A percentile compares a stretch with the other conserved stretches of the same genome.
phyloP scores from a whole-genome alignment of 2,888 invertebrate species.

The Perizoma flavofasciatum region DNA sequence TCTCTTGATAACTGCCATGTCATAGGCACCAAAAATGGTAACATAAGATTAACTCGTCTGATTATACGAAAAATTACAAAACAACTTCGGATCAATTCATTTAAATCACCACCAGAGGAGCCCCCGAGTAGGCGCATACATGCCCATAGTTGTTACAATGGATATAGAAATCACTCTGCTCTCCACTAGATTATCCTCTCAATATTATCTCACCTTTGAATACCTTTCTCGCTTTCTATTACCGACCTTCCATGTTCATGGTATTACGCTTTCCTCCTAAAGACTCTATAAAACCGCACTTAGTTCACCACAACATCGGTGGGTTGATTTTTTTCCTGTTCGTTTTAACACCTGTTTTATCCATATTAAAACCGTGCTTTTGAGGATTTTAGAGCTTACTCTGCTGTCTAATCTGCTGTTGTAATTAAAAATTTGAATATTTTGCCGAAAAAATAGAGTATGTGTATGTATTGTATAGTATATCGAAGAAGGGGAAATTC shows the following conservation, averaged over 20 bases:
- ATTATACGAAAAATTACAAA: no score
- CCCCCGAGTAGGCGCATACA: no score
- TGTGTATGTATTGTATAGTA: no score
- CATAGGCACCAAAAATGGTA: no score
- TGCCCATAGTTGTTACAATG: no score
- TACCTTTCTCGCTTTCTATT: neutral
- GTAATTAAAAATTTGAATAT: slow-evolving; percentile 18
- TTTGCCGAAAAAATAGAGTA: neutral
- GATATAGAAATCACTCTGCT: no score
- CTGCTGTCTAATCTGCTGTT: slow-evolving; percentile 17
- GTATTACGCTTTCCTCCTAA: slow-evolving; percentile 52
- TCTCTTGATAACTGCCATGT: no score
- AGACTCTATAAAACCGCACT: slow-evolving; percentile 54
- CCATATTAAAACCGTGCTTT: slow-evolving; percentile 20
- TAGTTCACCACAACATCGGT: slow-evolving; percentile 45
- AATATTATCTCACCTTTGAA: neutral
- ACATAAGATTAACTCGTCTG: no score
- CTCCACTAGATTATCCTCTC: no score
- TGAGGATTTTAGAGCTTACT: slow-evolving; percentile 15
- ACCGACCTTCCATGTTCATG: slow-evolving; percentile 48
- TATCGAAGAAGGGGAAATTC: no score
- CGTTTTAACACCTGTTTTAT: slow-evolving; percentile 19
- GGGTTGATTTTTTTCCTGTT: slow-evolving; percentile 30
- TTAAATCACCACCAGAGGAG: no score
- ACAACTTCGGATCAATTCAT: no score